A percentile compares a stretch with the other conserved stretches of the same genome.
Evolutionary conservation across 2,888 invertebrate genomes (phyloP).

Genomic region (Sphaerophoria taeniata): DNA sequence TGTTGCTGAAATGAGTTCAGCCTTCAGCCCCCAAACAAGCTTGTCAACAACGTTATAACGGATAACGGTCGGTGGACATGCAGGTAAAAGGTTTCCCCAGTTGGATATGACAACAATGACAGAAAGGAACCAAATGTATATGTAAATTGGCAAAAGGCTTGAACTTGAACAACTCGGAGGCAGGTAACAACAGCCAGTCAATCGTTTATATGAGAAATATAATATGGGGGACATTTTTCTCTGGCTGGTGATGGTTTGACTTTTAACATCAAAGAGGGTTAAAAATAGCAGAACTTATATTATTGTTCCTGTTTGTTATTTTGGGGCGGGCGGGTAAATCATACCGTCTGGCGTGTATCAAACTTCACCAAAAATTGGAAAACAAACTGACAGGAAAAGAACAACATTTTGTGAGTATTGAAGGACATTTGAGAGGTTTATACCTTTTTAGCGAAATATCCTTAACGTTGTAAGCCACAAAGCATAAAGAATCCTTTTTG

Average conservation of each 20-base stretch:
- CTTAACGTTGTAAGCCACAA: conserved; percentile 25
- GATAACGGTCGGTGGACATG: conserved; percentile 17
- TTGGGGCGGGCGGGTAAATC: neutral
- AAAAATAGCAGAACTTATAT: neutral
- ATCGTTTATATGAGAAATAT: no score
- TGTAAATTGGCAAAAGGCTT: conserved; percentile 16
- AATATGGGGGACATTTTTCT: no score
- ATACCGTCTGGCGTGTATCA: neutral
- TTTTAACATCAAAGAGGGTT: conserved; percentile 9
- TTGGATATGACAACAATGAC: conserved; percentile 27
- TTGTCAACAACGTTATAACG: conserved; percentile 12
- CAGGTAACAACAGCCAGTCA: conserved; percentile 2
- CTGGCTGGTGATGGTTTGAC: conserved; percentile 14
- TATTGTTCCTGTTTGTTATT: no score
- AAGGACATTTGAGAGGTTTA: neutral
- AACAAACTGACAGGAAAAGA: conserved; percentile 5
- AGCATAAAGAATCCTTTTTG: neutral
- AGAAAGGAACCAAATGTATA: neutral
- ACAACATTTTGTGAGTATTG: neutral
- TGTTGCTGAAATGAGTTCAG: neutral
- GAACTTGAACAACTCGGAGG: conserved; percentile 18
- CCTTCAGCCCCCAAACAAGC: neutral
- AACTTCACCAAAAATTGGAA: conserved; percentile 1
- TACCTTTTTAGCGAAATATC: neutral
- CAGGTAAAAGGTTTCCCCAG: conserved; percentile 14